Percentiles rank a stretch among this genome's conserved stretches.
Evolutionary conservation across 2,797 vertebrate genomes (phyloP).

Genomic region (Ibycter americanus): DNA sequence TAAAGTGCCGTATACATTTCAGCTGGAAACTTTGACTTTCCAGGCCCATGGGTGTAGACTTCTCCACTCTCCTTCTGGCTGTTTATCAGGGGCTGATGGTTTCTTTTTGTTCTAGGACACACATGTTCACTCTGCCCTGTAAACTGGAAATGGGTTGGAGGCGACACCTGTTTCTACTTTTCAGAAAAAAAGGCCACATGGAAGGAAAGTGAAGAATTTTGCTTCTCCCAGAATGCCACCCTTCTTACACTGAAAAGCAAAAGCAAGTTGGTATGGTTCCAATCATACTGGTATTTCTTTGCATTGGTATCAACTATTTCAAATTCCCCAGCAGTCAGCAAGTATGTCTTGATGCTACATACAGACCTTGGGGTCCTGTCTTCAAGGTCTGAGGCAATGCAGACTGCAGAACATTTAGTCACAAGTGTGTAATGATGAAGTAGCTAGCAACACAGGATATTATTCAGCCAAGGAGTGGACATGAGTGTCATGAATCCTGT

Average conservation of each 20-base stretch:
- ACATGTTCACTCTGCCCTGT: conserved; percentile 28
- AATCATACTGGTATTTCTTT: background rate
- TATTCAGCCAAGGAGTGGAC: background rate
- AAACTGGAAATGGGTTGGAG: conserved; percentile 49
- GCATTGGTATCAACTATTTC: background rate
- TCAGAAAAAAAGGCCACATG: conserved; percentile 45
- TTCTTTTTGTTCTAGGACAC: background rate
- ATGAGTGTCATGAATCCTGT: background rate
- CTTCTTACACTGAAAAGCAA: background rate
- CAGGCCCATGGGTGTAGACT: background rate
- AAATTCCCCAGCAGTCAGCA: background rate
- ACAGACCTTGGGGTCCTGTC: background rate
- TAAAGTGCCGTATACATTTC: background rate
- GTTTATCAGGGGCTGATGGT: background rate
- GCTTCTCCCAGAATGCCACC: background rate
- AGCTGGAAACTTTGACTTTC: background rate
- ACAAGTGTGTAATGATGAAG: background rate
- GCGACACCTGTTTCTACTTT: conserved; percentile 45
- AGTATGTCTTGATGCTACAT: background rate
- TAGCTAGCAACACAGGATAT: background rate
- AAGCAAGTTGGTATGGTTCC: background rate
- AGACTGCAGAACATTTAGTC: background rate
- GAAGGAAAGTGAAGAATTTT: conserved; percentile 40
- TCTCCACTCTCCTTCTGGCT: background rate
- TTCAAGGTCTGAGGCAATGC: background rate